These are phyloP conservation scores for Echinometra lucunter DNA, from an alignment of 53 echinoderm and acorn worm genomes.

Conservation along the genomic window DNA sequence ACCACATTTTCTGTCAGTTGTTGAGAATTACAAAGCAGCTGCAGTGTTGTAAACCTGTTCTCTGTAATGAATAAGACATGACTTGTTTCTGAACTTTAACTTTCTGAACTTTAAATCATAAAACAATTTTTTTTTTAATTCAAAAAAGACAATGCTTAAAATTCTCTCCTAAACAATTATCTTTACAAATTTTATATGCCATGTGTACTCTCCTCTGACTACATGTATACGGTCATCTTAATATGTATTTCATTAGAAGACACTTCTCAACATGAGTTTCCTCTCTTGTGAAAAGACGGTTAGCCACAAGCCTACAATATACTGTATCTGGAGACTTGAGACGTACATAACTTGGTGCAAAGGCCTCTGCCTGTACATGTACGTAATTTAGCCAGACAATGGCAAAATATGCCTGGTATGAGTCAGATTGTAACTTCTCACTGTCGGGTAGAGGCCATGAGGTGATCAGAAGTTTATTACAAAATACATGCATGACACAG, in stretches of 20 bases:
- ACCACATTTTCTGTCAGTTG: background rate
- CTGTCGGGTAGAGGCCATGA: constrained; percentile 15
- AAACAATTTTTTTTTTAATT: no score
- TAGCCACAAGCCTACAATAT: no score
- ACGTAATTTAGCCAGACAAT: background rate
- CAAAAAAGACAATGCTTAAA: no score
- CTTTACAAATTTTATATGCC: background rate
- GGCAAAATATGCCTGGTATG: background rate
- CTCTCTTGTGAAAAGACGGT: background rate
- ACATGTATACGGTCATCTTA: no score
- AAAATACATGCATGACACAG: background rate
- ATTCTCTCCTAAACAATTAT: background rate
- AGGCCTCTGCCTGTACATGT: background rate
- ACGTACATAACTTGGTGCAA: background rate
- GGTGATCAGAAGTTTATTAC: background rate
- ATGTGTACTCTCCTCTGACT: no score
- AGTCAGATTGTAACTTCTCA: constrained; percentile 10
- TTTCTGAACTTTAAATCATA: no score
- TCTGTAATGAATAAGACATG: background rate
- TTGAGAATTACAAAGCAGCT: background rate
- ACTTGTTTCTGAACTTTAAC: background rate
- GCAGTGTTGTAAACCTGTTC: background rate
- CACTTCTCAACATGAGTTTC: no score
- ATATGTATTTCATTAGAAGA: no score
- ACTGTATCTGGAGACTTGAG: background rate